Evolutionary conservation across 1,140 invertebrate genomes (phyloP), one percentile per base, ranked within the genome.

Genomic region (Scaptomyza pallida): DNA sequence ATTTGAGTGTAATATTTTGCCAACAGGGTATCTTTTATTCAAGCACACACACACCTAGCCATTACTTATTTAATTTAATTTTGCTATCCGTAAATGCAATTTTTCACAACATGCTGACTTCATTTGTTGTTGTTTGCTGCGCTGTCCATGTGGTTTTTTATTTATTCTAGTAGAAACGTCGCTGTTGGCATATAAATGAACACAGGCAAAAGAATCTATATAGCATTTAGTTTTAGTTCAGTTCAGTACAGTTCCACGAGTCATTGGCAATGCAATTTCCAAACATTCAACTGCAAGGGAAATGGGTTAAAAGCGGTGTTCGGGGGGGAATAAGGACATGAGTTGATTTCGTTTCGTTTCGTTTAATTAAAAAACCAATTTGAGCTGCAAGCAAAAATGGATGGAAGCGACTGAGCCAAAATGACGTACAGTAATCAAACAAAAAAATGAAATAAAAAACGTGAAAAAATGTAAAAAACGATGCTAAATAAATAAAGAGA

Each of bases 331-430:
- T 26, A 61, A 68, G 54, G 57, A 69, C 37, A 35, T 63, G 40
- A 70, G 64, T 44, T 57, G 40, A 26, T 43, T 67, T 52, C 56
- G 64, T 68, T 85, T 86, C 64, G 44, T 64, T 71, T 67, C 61
- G 73, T 78, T 85, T 85, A 85, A 85, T 85, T 85, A 85, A 85
- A 85, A 85, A 81, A 80, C 64, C 81, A 81, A 86, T 85, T 81
- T 81, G 41, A 67, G 60, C 70, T 57, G 56, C 47, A 54, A 61
- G 35, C 67, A 71, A 62, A 78, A 71, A 44, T 82, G 81, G 81
- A 76, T 78, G 70, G 75, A 40, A 71, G 50, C 59, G 43, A 75
- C 41, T 63, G 47, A 54, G 26, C 41, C 55, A 72, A 73, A 55
- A 56, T 48, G 43, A 52, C 19, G 54, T 43, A 56, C 57, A 52